phyloP scores from a whole-genome alignment of 2,797 vertebrate species.

The Spatula versicolor region DNA sequence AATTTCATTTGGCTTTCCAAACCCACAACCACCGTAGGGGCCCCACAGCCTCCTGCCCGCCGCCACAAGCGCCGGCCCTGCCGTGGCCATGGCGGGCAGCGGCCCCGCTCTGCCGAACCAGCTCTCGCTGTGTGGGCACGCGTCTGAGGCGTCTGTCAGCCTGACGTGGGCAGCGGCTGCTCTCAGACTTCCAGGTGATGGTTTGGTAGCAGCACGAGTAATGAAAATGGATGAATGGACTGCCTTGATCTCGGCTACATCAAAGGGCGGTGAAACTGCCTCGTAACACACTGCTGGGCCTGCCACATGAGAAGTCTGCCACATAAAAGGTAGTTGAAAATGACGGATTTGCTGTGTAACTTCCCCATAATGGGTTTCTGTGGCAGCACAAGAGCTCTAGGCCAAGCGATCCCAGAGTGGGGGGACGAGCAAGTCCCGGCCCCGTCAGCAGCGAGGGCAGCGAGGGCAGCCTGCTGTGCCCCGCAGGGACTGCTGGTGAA shows the following conservation, averaged over 20 bases:
- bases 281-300: neutral
- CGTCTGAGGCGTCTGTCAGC: neutral
- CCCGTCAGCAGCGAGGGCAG: neutral
- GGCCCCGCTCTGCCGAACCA: rapidly evolving
- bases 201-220: neutral
- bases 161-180: rapidly evolving
- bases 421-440: neutral
- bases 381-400: neutral
- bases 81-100: neutral
- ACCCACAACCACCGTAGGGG: rapidly evolving
- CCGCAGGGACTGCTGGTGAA: neutral
- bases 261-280: neutral
- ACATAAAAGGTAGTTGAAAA: neutral
- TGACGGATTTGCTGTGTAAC: neutral
- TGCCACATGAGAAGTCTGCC: neutral
- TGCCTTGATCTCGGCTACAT: neutral
- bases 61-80: too few species aligned
- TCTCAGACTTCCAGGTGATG: neutral
- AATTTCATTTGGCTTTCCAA: neutral
- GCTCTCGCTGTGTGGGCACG: rapidly evolving
- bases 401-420: rapidly evolving
- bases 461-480: neutral
- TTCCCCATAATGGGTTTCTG: neutral
- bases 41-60: neutral
- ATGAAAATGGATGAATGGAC: neutral